These are phyloP conservation scores for Glaucopsyche alexis DNA, from an alignment of 2,888 invertebrate genomes.

Conservation along the genomic window DNA sequence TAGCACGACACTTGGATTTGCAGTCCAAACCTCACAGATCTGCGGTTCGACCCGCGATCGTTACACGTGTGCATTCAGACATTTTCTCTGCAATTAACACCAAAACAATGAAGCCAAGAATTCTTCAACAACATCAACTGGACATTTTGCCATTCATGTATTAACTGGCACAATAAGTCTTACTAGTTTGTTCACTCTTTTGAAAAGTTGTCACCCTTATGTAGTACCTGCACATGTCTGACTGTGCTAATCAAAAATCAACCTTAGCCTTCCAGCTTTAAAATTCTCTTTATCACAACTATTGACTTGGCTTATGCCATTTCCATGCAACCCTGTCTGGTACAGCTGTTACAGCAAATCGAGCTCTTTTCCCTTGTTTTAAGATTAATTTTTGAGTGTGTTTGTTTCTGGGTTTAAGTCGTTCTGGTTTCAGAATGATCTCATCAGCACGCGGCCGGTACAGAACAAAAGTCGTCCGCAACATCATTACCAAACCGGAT, in stretches of 20 bases:
- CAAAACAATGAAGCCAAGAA: neutral
- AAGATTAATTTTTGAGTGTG: constrained; percentile 25
- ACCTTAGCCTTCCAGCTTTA: neutral
- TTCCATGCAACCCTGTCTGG: constrained; percentile 15
- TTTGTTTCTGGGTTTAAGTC: neutral
- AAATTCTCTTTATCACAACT: neutral
- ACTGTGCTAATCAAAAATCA: constrained; percentile 27
- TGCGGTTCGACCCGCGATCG: too few relatives aligned
- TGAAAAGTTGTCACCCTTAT: constrained; percentile 41
- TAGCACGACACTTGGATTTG: too few relatives aligned
- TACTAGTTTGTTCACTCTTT: constrained; percentile 46
- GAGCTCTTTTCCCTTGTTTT: neutral
- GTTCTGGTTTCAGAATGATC: constrained; percentile 36
- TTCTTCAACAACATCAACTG: constrained; percentile 34
- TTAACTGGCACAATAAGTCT: constrained; percentile 47
- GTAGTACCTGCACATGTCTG: constrained; percentile 18
- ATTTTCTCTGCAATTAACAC: neutral
- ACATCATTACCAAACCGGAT: constrained; percentile 65
- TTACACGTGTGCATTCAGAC: too few relatives aligned
- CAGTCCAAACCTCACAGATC: too few relatives aligned
- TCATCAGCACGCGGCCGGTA: constrained; percentile 55
- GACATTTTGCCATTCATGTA: constrained; percentile 44
- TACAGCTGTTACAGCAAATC: neutral
- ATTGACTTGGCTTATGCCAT: neutral
- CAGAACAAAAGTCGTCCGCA: constrained; percentile 65